These are phyloP conservation scores for Hedychridium roseum DNA, from an alignment of 2,888 invertebrate species.

Conservation along the genomic window DNA sequence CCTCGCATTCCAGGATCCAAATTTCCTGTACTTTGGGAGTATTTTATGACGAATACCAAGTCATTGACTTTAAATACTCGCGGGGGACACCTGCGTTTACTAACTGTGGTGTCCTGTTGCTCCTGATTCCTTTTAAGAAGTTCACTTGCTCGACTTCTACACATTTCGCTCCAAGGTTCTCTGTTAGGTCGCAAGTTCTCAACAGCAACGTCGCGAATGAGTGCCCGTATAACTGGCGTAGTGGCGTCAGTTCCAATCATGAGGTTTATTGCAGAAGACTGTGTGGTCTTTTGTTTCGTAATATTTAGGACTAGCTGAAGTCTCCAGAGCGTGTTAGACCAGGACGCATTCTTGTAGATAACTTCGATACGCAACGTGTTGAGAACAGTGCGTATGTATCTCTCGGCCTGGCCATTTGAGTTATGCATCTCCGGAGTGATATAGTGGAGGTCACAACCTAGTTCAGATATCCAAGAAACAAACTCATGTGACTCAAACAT, in stretches of 20 bases:
- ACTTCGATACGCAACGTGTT: not conserved
- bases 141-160: not conserved
- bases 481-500: not conserved
- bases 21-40: not conserved
- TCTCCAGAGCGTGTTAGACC: not conserved
- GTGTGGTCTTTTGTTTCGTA: constrained; percentile 1
- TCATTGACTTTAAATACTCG: not conserved
- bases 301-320: not conserved
- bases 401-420: not conserved
- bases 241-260: not conserved
- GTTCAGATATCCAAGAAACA: not conserved
- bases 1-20: not conserved
- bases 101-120: not conserved
- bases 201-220: not conserved
- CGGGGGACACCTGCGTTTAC: not conserved
- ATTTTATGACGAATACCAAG: not conserved
- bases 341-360: not conserved
- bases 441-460: not conserved
- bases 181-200: not conserved
- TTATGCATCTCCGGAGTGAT: not conserved
- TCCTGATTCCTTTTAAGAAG: not conserved
- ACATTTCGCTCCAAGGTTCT: not conserved
- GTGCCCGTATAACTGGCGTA: not conserved
- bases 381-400: not conserved
- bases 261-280: not conserved